phyloP scores from a whole-genome alignment of 2,113 vertebrate species.

The Oncorhynchus gorbuscha region DNA sequence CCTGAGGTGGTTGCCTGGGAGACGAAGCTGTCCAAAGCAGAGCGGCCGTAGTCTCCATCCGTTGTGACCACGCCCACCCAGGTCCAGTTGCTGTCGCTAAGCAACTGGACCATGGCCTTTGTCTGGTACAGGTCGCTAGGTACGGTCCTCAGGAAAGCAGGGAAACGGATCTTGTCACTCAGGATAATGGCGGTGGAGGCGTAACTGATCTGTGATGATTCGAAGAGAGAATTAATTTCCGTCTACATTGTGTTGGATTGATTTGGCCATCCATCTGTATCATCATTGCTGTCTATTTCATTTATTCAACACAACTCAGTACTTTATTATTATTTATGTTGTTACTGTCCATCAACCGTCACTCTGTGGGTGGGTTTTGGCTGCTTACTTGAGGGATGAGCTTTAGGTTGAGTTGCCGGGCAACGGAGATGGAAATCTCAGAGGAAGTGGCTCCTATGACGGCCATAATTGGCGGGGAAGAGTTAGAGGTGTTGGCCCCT shows the following conservation, averaged over 20 bases:
- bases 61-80: constrained; percentile 85
- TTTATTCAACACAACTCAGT: too few relatives aligned
- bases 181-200: constrained; percentile 84
- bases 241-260: background rate
- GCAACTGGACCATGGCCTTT: constrained; percentile 81
- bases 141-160: constrained; percentile 84
- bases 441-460: constrained; percentile 78
- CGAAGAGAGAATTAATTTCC: background rate
- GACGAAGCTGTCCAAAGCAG: constrained; percentile 78
- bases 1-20: constrained; percentile 72
- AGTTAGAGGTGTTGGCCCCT: constrained; percentile 60
- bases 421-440: constrained; percentile 82
- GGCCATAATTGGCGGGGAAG: constrained; percentile 67
- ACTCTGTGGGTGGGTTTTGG: background rate
- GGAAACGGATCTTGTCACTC: constrained; percentile 86
- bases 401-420: constrained; percentile 79
- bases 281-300: too few relatives aligned
- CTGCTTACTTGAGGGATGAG: constrained; percentile 83
- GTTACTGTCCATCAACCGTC: background rate
- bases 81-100: constrained; percentile 77
- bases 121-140: constrained; percentile 85
- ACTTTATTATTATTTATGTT: background rate
- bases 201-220: constrained; percentile 81
- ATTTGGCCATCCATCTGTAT: too few relatives aligned
- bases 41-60: constrained; percentile 84